Evolutionary conservation across 2,797 vertebrate genomes (phyloP).

Genomic region (Borostomias antarcticus): DNA sequence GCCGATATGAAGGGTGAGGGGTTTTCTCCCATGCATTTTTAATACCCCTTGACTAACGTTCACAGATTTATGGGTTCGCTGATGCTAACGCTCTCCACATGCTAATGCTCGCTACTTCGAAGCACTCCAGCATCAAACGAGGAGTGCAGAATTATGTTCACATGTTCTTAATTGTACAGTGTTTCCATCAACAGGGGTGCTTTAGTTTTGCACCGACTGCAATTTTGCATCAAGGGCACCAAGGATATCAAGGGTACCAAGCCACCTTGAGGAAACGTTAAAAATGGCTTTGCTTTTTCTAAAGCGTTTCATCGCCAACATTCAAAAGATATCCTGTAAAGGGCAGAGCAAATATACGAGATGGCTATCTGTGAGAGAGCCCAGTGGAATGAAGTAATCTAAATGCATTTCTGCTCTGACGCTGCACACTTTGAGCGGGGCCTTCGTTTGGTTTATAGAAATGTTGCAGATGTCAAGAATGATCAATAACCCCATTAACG

Average conservation of each 20-base stretch:
- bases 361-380: slow-evolving; percentile 50
- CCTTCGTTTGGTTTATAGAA: slow-evolving; percentile 66
- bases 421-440: slow-evolving; percentile 51
- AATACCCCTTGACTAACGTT: no score
- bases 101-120: no score
- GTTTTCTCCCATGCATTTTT: no score
- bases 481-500: slow-evolving; percentile 72
- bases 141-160: slow-evolving; percentile 41
- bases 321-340: slow-evolving; percentile 41
- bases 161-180: no score
- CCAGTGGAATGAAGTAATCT: slow-evolving; percentile 65
- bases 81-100: no score
- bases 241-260: slow-evolving; percentile 24
- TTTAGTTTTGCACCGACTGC: slow-evolving; percentile 29
- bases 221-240: slow-evolving; percentile 11
- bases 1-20: no score
- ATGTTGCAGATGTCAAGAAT: slow-evolving; percentile 66
- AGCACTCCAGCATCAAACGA: neutral
- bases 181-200: slow-evolving; percentile 34
- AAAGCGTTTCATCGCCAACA: slow-evolving; percentile 44
- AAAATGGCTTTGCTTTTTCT: slow-evolving; percentile 39
- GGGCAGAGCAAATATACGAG: slow-evolving; percentile 40
- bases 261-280: slow-evolving; percentile 37
- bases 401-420: slow-evolving; percentile 66
- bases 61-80: no score